These are phyloP conservation scores for Sceloporus tristichus DNA, from an alignment of 2,113 vertebrate species.

Conservation along the genomic window DNA sequence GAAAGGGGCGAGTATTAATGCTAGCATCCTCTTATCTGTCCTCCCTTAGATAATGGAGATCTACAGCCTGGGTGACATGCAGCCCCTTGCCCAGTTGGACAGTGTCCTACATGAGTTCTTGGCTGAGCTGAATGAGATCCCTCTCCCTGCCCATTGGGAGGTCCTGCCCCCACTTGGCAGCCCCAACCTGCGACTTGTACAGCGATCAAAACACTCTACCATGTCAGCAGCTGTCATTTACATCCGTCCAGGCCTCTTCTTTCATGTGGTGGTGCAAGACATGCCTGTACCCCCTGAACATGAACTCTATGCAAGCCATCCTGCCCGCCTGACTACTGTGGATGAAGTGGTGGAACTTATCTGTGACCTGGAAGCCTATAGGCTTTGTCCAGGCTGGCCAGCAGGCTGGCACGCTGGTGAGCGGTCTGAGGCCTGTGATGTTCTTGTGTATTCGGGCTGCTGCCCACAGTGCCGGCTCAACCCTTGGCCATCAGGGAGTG, in stretches of 20 bases:
- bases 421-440: slow-evolving; percentile 46
- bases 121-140: slow-evolving; percentile 56
- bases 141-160: slow-evolving; percentile 62
- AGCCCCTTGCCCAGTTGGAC: slow-evolving; percentile 53
- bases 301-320: slow-evolving; percentile 48
- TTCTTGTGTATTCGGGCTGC: slow-evolving; percentile 48
- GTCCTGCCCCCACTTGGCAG: slow-evolving; percentile 14
- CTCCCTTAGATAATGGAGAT: slow-evolving; percentile 77
- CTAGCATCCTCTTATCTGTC: slow-evolving; percentile 1
- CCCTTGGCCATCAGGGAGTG: slow-evolving; percentile 49
- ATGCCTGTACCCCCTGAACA: slow-evolving; percentile 50
- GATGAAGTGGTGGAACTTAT: slow-evolving; percentile 64
- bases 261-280: slow-evolving; percentile 42
- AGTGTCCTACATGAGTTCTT: slow-evolving; percentile 49
- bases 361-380: slow-evolving; percentile 56
- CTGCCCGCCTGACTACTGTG: slow-evolving; percentile 51
- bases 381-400: slow-evolving; percentile 39
- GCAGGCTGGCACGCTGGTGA: slow-evolving; percentile 14
- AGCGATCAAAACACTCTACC: slow-evolving; percentile 51
- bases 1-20: slow-evolving; percentile 4
- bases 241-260: slow-evolving; percentile 54
- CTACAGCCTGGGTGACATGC: slow-evolving; percentile 72
- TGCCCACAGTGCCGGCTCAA: slow-evolving; percentile 46
- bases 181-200: slow-evolving; percentile 48
- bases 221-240: slow-evolving; percentile 49